These are phyloP conservation scores for Psittacula derbiana DNA, from an alignment of 2,797 vertebrate genomes.

Conservation along the genomic window DNA sequence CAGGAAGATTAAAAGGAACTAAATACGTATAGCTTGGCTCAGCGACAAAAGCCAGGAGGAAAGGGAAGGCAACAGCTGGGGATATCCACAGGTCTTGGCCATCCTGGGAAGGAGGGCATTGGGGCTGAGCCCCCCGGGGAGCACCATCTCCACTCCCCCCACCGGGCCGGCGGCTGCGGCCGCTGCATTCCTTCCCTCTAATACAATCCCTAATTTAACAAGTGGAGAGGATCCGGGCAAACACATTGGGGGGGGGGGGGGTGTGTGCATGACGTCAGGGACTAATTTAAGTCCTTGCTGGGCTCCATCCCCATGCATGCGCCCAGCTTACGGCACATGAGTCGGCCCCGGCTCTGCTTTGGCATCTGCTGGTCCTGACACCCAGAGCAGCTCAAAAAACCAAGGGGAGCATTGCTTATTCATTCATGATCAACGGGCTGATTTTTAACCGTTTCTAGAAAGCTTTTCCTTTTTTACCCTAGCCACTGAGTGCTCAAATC, in stretches of 20 bases:
- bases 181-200: constrained; percentile 42
- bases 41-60: background rate
- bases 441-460: background rate
- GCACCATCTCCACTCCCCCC: background rate
- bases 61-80: background rate
- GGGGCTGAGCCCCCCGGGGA: background rate
- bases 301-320: background rate
- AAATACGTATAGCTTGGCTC: background rate
- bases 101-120: fast-evolving
- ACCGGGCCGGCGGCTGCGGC: background rate
- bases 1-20: constrained; percentile 30
- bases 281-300: constrained; percentile 24
- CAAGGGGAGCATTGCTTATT: background rate
- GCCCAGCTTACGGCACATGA: background rate
- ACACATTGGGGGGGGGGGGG: background rate
- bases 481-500: background rate
- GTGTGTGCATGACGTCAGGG: constrained; percentile 32
- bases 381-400: background rate
- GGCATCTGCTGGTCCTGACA: background rate
- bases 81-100: background rate
- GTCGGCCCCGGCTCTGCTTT: background rate
- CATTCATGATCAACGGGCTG: background rate
- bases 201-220: constrained; percentile 66
- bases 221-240: constrained; percentile 11
- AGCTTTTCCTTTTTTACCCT: background rate